Conservation (phyloP, 2,113 vertebrate genomes). For the Pardalotus punctatus region DNA sequence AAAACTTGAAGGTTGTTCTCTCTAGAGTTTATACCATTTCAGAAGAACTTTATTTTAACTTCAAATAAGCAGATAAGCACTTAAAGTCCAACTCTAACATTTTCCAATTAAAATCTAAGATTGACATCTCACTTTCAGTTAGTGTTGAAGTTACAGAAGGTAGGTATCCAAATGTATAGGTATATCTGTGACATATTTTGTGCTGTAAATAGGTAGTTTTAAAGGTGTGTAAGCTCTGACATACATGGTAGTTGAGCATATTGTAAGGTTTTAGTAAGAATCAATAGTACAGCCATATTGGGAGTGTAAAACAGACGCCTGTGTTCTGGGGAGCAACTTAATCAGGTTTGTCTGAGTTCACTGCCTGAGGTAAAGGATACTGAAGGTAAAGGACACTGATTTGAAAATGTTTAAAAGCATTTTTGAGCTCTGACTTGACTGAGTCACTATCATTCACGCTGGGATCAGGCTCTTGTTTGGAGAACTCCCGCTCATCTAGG, state of each 20-base stretch:
- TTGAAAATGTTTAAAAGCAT: background rate
- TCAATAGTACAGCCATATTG: accelerated
- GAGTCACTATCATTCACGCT: background rate
- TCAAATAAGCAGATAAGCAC: background rate
- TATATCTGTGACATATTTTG: background rate
- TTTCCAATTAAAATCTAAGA: background rate
- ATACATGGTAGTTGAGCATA: background rate
- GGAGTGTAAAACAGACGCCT: background rate
- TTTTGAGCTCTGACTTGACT: background rate
- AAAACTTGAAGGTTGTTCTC: background rate
- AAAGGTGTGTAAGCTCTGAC: accelerated
- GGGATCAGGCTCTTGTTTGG: background rate
- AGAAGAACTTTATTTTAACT: background rate
- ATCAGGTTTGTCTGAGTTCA: background rate
- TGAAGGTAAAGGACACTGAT: background rate
- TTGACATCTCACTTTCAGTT: background rate
- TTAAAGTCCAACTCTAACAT: background rate
- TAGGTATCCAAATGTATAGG: background rate
- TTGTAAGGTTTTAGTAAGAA: background rate
- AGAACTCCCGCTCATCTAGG: background rate
- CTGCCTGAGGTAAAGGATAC: background rate
- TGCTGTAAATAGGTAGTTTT: background rate
- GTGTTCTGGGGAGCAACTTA: background rate
- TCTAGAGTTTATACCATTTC: background rate
- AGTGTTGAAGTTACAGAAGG: background rate